Conservation (phyloP, 2,888 invertebrate species). For the Athrips mouffetella region DNA sequence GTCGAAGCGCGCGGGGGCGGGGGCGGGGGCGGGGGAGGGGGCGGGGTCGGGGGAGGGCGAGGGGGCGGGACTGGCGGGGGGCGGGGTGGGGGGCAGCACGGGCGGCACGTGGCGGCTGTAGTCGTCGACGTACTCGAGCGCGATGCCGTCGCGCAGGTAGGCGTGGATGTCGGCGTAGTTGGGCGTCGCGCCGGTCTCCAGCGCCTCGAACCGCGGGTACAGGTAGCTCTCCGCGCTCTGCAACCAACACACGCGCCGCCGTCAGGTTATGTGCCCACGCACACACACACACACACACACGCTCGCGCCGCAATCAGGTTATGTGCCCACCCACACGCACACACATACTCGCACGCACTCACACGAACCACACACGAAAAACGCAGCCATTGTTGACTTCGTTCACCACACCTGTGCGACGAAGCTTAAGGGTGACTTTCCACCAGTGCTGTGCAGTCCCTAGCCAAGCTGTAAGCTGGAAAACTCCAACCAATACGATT, state of each 20-base stretch:
- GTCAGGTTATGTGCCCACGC: neutral
- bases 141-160: constrained; percentile 64
- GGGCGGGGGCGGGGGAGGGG: constrained; percentile 14
- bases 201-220: constrained; percentile 72
- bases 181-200: constrained; percentile 70
- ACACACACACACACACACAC: no score
- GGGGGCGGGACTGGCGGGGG: constrained; percentile 9
- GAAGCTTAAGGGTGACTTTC: no score
- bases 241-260: constrained; percentile 31
- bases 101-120: constrained; percentile 61
- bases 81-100: constrained; percentile 29
- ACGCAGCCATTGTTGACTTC: no score
- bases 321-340: no score
- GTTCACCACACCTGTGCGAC: no score
- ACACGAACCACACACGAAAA: no score
- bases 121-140: constrained; percentile 59
- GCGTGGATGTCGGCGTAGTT: constrained; percentile 57
- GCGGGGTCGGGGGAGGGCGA: constrained; percentile 16
- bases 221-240: constrained; percentile 66
- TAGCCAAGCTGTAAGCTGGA: no score
- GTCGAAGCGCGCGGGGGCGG: constrained; percentile 2
- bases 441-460: no score
- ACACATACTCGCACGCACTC: no score
- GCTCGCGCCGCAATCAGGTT: no score
- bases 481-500: no score